phyloP scores from a whole-genome alignment of 2,888 invertebrate genomes.

The Isoperla grammatica region DNA sequence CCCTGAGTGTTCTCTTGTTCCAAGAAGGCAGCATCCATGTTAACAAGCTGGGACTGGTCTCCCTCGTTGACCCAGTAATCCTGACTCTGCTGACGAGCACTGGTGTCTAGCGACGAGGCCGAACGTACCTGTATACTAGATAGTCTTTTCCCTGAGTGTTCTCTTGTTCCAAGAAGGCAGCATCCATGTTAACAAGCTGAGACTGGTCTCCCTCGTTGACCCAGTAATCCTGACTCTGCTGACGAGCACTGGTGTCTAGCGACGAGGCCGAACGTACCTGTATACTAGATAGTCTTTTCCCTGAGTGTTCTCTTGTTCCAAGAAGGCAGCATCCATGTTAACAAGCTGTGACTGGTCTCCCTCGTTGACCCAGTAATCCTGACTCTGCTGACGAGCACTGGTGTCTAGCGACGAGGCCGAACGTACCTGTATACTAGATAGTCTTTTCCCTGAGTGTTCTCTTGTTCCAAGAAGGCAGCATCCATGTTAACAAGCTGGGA shows the following conservation, averaged over 20 bases:
- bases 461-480: conserved; percentile 63
- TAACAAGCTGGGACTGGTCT: conserved; percentile 71
- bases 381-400: conserved; percentile 67
- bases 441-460: conserved; percentile 53
- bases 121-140: conserved; percentile 65
- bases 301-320: conserved; percentile 45
- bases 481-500: conserved; percentile 71
- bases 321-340: conserved; percentile 76
- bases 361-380: conserved; percentile 77
- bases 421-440: conserved; percentile 69
- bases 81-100: conserved; percentile 66
- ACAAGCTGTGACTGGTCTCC: conserved; percentile 71
- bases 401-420: conserved; percentile 50
- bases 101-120: no score
- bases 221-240: conserved; percentile 70
- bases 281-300: conserved; percentile 74
- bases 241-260: conserved; percentile 73
- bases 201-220: conserved; percentile 78
- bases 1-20: conserved; percentile 44
- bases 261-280: conserved; percentile 54
- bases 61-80: conserved; percentile 78
- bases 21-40: conserved; percentile 77
- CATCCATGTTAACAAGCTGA: conserved; percentile 69
- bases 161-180: conserved; percentile 60
- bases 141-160: conserved; percentile 58